Percentiles rank a stretch among this genome's conserved stretches.
Conservation (phyloP, 2,113 vertebrate species). For the Eubucco bourcierii region DNA sequence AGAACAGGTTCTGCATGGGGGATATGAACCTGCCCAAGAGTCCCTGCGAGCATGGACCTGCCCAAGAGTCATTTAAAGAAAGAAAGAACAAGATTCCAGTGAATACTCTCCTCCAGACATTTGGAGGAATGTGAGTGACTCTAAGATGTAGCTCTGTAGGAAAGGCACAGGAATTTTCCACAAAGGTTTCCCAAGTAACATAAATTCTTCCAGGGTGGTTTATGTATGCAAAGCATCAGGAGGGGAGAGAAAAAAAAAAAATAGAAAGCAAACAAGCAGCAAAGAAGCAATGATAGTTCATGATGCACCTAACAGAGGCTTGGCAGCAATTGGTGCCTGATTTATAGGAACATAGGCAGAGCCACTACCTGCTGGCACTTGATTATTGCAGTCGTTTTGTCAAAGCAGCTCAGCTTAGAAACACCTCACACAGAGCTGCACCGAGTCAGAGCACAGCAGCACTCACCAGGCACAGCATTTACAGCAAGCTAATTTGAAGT, state of each 20-base stretch:
- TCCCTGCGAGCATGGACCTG: too few relatives aligned
- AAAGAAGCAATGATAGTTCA: neutral
- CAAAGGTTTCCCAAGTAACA: neutral
- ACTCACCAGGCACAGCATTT: neutral
- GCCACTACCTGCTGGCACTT: slow-evolving; percentile 53
- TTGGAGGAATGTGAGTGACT: neutral
- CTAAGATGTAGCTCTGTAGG: neutral
- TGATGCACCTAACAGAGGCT: neutral
- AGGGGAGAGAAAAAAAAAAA: neutral
- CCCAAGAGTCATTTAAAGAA: too few relatives aligned
- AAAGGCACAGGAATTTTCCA: neutral
- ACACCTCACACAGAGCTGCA: neutral
- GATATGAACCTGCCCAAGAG: neutral
- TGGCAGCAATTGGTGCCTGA: slow-evolving; percentile 54
- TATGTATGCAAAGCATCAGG: neutral
- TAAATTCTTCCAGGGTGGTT: neutral
- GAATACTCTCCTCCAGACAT: neutral
- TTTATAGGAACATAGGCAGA: slow-evolving; percentile 38
- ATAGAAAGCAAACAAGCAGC: neutral
- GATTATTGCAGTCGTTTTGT: slow-evolving; percentile 45
- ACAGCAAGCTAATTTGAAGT: slow-evolving; percentile 22
- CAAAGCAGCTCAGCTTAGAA: slow-evolving; percentile 34
- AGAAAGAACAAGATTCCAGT: neutral
- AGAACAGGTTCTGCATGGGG: neutral
- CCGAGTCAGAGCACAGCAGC: neutral